Conservation (phyloP, 2,113 vertebrate genomes). For the Enhydra lutris region DNA sequence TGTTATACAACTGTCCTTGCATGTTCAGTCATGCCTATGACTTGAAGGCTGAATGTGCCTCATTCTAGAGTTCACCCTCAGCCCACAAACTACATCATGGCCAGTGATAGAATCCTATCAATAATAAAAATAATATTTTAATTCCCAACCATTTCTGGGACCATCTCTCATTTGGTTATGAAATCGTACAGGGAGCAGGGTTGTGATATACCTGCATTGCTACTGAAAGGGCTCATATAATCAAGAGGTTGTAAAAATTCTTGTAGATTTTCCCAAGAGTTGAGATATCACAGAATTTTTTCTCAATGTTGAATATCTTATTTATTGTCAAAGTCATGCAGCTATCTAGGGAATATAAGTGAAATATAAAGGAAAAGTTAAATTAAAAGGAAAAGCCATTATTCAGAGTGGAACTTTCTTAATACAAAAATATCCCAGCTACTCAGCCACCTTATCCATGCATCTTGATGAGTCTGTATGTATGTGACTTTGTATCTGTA, state of each 20-base stretch:
- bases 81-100: not conserved
- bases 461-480: not conserved
- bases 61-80: not conserved
- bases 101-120: not conserved
- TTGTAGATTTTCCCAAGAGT: not conserved
- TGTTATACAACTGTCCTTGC: not conserved
- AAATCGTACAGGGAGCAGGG: not conserved
- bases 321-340: not conserved
- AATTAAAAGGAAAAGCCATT: not conserved
- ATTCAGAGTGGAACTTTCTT: not conserved
- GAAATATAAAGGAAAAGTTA: not conserved
- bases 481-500: not conserved
- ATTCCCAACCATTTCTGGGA: not conserved
- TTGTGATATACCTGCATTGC: not conserved
- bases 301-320: not conserved
- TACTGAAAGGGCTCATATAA: not conserved
- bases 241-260: not conserved
- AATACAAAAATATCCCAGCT: not conserved
- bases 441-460: not conserved
- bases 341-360: not conserved
- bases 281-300: not conserved
- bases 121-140: not conserved
- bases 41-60: not conserved
- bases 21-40: not conserved
- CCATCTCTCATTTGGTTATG: not conserved